Conservation (phyloP, 2,113 vertebrate genomes). For the Pardalotus punctatus region DNA sequence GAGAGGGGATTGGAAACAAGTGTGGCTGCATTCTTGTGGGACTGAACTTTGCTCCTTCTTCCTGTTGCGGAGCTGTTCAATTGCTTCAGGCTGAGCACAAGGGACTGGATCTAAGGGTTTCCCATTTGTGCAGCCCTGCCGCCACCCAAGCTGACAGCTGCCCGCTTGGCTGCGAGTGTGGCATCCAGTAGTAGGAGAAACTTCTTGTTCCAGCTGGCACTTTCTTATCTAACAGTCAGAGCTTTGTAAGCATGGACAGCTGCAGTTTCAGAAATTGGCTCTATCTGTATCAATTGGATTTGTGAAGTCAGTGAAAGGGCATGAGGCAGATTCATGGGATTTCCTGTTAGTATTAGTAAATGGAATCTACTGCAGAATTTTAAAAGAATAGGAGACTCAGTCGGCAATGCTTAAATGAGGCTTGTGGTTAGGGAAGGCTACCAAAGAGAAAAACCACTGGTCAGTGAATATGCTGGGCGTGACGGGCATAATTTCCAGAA, state of each 20-base stretch:
- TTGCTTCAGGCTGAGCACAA: conserved; percentile 16
- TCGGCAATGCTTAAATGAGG: not conserved
- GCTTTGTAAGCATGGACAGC: conserved; percentile 89
- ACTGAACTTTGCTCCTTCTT: not conserved
- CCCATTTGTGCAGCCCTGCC: conserved; percentile 56
- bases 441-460: conserved; percentile 5
- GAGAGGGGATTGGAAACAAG: not conserved
- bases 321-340: conserved; percentile 77
- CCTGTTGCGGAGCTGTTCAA: not conserved
- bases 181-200: conserved; percentile 82
- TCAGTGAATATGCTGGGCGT: not conserved
- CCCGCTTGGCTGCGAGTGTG: conserved; percentile 79
- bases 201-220: conserved; percentile 87
- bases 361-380: conserved; percentile 64
- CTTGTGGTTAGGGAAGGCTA: conserved; percentile 27
- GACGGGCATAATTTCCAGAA: not conserved
- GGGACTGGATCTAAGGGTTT: conserved; percentile 46
- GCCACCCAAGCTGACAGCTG: conserved; percentile 84
- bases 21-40: not conserved
- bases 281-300: conserved; percentile 79
- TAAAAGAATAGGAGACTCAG: conserved; percentile 53
- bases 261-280: conserved; percentile 78
- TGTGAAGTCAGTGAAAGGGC: conserved; percentile 79
- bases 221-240: conserved; percentile 83
- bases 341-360: conserved; percentile 79